Percentiles rank a stretch among this genome's conserved stretches.
Evolutionary conservation across 1,140 invertebrate genomes (phyloP).

Genomic region (Zaprionus davidi): DNA sequence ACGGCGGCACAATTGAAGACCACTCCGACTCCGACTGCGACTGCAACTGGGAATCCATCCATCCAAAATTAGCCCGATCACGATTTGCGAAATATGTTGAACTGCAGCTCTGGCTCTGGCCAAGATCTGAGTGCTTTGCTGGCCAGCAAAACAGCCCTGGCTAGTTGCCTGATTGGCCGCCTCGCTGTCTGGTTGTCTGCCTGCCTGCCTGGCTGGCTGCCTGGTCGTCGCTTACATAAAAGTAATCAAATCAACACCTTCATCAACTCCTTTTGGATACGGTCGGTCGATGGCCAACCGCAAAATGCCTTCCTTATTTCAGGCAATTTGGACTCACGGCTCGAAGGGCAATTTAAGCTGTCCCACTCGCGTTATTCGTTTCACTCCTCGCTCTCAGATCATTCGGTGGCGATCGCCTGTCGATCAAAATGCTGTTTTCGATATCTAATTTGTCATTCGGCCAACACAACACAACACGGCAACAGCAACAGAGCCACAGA

Average conservation of each 20-base stretch:
- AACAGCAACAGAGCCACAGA: background rate
- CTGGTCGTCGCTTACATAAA: slow-evolving; percentile 71
- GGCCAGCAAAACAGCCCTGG: background rate
- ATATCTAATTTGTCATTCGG: slow-evolving; percentile 84
- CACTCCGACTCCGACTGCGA: slow-evolving; percentile 28
- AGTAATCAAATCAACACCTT: slow-evolving; percentile 84
- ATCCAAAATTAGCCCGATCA: slow-evolving; percentile 75
- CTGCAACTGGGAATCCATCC: slow-evolving; percentile 51
- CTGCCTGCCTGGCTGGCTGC: slow-evolving; percentile 24
- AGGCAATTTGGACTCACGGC: slow-evolving; percentile 61
- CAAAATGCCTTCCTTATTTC: slow-evolving; percentile 80
- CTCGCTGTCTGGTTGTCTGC: slow-evolving; percentile 12
- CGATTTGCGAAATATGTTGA: slow-evolving; percentile 71
- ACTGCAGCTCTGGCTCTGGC: slow-evolving; percentile 42
- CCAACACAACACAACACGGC: slow-evolving; percentile 26
- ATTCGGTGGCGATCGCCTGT: slow-evolving; percentile 76
- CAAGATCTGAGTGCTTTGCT: slow-evolving; percentile 14
- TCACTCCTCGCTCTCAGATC: slow-evolving; percentile 5
- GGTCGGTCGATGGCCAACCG: slow-evolving; percentile 54
- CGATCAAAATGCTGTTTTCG: slow-evolving; percentile 81
- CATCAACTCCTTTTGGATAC: slow-evolving; percentile 75
- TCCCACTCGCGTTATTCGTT: slow-evolving; percentile 31
- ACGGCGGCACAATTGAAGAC: slow-evolving; percentile 76
- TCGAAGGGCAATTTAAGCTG: slow-evolving; percentile 44
- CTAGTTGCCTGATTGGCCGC: slow-evolving; percentile 7